Evolutionary conservation across 2,797 vertebrate species (phyloP), one percentile per base, ranked within the genome.

Genomic region (Mus minutoides): DNA sequence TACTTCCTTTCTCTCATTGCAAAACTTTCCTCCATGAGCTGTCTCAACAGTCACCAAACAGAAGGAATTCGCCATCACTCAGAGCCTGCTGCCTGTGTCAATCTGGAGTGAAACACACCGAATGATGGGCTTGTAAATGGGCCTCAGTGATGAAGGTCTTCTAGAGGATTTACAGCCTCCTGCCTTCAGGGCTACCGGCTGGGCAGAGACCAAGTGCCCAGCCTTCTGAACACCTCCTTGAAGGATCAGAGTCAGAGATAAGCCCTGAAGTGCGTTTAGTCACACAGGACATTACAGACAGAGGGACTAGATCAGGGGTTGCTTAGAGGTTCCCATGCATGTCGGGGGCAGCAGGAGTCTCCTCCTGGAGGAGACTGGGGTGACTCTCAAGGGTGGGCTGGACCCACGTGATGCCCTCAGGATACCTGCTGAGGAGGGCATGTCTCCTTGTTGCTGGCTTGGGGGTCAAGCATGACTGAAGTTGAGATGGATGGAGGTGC

Each of bases 131-230:
- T 96, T 80, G 86, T 83, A n/a, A 90, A 91, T 34, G 34, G 54
- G 10, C 83, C 71, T 89, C 91, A 64, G 60, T 92, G 43, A 64
- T 58, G 2, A 54, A 2, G 60, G 79, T 54, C 75, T 94, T 82
- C 64, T 34, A 62, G 75, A 62, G 94, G 64, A 76, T 16, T 62
- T 64, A 40, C 69, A n/a, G 58, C 13, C 49, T 31, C 69, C 76
- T 84, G 87, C 60, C 91, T 96, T 79, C 43, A 49, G n/a, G 71
- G 79, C 67, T 83, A 31, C 26, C 12, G 82, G 87, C 79, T 92
- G 46, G 56, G 40, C 6, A 11, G 89, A 91, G 75, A 97, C 92
- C 89, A 95, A 92, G 91, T 0, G 0, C 54, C 62, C 60, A 58
- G 10, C 8, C 71, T 37, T 58, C 46, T 14, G 17, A 58, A 29